Evolutionary conservation across 1,140 invertebrate genomes (phyloP).

Genomic region (Drosophila elegans): DNA sequence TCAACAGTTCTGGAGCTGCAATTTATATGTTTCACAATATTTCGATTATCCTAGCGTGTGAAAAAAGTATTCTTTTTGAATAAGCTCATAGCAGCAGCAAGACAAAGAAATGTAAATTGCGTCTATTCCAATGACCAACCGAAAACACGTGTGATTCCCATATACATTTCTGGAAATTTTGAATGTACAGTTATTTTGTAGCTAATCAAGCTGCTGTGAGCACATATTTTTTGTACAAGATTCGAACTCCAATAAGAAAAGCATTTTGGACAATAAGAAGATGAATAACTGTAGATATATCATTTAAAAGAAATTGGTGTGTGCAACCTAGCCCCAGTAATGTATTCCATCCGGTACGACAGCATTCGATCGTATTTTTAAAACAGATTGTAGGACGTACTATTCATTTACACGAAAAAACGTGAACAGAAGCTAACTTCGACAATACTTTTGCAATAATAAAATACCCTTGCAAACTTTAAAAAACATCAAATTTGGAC

Average conservation of each 20-base stretch:
- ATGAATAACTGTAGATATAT: too few relatives aligned
- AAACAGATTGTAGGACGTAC: too few relatives aligned
- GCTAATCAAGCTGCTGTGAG: constrained; percentile 20
- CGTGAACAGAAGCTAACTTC: too few relatives aligned
- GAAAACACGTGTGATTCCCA: too few relatives aligned
- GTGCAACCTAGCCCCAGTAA: too few relatives aligned
- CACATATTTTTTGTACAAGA: constrained; percentile 16
- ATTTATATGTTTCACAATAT: constrained; percentile 24
- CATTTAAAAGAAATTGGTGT: constrained; percentile 2
- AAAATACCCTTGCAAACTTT: too few relatives aligned
- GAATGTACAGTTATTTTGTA: constrained; percentile 25
- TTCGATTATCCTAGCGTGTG: constrained; percentile 21
- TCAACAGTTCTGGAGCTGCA: constrained; percentile 15
- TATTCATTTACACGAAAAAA: too few relatives aligned
- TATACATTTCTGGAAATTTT: background rate
- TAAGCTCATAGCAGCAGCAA: constrained; percentile 17
- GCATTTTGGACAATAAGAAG: constrained; percentile 18
- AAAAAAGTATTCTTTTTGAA: constrained; percentile 8
- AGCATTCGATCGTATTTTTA: too few relatives aligned
- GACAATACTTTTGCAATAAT: too few relatives aligned
- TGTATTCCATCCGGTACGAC: too few relatives aligned
- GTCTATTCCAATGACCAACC: background rate
- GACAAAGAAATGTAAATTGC: constrained; percentile 8
- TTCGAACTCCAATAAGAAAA: constrained; percentile 24
- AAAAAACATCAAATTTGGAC: too few relatives aligned